phyloP scores from a whole-genome alignment of 1,140 invertebrate species.

The Brachionus paranguensis region DNA sequence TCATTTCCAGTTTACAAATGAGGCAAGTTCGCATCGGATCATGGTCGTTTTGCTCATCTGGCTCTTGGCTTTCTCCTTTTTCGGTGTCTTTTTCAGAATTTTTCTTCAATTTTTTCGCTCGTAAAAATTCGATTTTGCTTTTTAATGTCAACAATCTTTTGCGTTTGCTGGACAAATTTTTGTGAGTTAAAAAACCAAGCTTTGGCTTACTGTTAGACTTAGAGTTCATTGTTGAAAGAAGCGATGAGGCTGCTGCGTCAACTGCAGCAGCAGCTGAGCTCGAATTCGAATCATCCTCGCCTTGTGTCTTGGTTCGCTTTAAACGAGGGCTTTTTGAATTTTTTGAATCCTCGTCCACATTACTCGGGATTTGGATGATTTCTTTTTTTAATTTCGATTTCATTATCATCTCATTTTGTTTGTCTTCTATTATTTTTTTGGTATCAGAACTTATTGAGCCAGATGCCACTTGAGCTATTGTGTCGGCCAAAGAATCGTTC shows the following conservation, averaged over 20 bases:
- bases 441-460: background rate
- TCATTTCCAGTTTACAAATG: background rate
- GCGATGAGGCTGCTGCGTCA: background rate
- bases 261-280: background rate
- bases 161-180: background rate
- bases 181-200: background rate
- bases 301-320: background rate
- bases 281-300: background rate
- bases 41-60: background rate
- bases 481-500: constrained; percentile 5
- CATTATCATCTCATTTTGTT: background rate
- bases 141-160: background rate
- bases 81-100: background rate
- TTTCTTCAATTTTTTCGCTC: background rate
- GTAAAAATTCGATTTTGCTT: background rate
- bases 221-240: background rate
- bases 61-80: background rate
- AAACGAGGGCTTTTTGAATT: background rate
- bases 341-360: background rate
- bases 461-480: constrained; percentile 26
- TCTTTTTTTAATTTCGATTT: background rate
- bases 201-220: background rate
- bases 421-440: constrained; percentile 14
- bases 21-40: background rate
- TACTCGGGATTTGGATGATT: background rate